These are phyloP conservation scores for Tryphoninae sp. DNA, from an alignment of 2,888 invertebrate genomes.

Conservation along the genomic window DNA sequence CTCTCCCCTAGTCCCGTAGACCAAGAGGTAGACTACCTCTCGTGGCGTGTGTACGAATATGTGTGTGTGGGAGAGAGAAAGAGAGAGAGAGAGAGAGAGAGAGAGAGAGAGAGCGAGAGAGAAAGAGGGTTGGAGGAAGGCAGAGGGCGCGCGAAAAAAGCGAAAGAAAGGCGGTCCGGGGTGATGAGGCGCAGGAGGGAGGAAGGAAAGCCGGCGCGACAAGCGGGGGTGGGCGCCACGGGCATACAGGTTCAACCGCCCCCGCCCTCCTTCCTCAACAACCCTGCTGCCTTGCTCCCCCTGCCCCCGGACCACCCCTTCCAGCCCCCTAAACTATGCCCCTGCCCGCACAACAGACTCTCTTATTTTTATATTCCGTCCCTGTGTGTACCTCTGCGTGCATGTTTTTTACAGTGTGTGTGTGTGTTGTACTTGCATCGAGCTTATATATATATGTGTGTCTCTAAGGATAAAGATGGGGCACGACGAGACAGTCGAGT, in stretches of 20 bases:
- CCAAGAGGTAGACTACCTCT: conserved; percentile 21
- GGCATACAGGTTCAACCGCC: conserved; percentile 56
- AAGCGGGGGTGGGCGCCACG: conserved; percentile 51
- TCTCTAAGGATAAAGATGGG: background rate
- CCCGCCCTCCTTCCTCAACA: conserved; percentile 1
- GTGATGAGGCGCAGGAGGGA: conserved; percentile 1
- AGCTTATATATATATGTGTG: background rate
- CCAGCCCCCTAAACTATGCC: conserved; percentile 23
- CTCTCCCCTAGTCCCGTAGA: conserved; percentile 5
- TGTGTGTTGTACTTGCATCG: no score
- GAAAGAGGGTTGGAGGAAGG: background rate
- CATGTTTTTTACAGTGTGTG: background rate
- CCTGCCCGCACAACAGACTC: conserved; percentile 45
- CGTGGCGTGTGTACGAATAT: conserved; percentile 34
- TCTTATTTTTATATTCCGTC: conserved; percentile 41
- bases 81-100: background rate
- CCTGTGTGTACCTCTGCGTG: background rate
- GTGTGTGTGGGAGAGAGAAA: background rate
- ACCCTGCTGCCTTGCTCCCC: background rate
- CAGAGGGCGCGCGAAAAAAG: conserved; percentile 37
- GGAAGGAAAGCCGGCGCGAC: conserved; percentile 57
- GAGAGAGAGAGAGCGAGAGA: background rate
- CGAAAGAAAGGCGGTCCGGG: conserved; percentile 44
- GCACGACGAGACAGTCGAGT: background rate
- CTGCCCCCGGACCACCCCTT: conserved; percentile 38